A percentile compares a stretch with the other conserved stretches of the same genome.
phyloP scores from a whole-genome alignment of 1,140 invertebrate species.

The Drosophila navojoa region DNA sequence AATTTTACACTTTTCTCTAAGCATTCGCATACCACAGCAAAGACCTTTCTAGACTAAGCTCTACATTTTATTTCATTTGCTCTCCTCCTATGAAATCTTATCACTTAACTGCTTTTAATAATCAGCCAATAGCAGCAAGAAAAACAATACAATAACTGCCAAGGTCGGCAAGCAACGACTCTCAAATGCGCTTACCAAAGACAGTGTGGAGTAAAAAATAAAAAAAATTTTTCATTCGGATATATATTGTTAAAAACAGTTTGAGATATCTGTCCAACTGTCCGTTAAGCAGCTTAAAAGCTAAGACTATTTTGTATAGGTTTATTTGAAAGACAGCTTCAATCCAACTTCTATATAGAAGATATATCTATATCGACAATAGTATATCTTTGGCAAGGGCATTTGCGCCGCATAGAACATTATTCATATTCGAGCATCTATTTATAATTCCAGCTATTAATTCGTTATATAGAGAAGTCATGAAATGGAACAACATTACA shows the following conservation, averaged over 20 bases:
- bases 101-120: conserved; percentile 59
- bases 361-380: not conserved
- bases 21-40: conserved; percentile 43
- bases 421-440: conserved; percentile 41
- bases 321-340: not conserved
- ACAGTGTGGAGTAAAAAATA: not conserved
- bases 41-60: conserved; percentile 62
- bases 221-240: not conserved
- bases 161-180: conserved; percentile 34
- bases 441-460: conserved; percentile 61
- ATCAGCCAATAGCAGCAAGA: conserved; percentile 46
- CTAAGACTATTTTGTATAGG: not conserved
- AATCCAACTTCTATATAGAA: too few relatives aligned
- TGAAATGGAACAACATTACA: conserved; percentile 28
- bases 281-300: not conserved
- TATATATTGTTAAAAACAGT: not conserved
- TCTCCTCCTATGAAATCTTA: conserved; percentile 35
- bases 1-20: conserved; percentile 50
- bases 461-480: conserved; percentile 49
- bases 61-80: conserved; percentile 53
- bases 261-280: too few relatives aligned
- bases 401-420: conserved; percentile 32
- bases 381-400: conserved; percentile 28
- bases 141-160: conserved; percentile 3
- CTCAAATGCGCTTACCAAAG: conserved; percentile 48